Conservation (phyloP, 2,888 invertebrate genomes). For the Thereva unica region DNA sequence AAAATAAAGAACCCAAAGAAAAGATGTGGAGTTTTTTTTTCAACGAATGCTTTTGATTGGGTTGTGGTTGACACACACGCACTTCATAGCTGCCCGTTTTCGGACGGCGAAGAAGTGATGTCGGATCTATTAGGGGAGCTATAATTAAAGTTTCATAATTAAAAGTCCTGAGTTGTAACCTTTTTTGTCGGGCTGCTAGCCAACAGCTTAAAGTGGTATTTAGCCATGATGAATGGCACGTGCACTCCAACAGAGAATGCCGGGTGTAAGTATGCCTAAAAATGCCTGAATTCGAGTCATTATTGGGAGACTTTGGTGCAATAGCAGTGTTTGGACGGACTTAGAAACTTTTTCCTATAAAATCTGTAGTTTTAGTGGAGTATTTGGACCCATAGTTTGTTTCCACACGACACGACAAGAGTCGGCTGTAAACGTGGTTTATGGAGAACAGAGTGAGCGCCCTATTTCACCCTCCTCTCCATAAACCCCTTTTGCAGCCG, state of each 20-base stretch:
- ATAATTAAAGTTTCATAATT: constrained; percentile 26
- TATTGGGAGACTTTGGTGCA: too few relatives aligned
- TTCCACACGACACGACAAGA: too few relatives aligned
- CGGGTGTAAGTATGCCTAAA: not conserved
- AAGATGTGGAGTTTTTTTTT: not conserved
- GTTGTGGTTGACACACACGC: constrained; percentile 19
- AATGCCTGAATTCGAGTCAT: too few relatives aligned
- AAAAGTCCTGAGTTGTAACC: constrained; percentile 29
- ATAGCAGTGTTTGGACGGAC: too few relatives aligned
- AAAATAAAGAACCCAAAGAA: constrained; percentile 6
- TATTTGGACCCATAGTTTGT: too few relatives aligned
- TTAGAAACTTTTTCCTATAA: too few relatives aligned
- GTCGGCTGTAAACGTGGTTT: too few relatives aligned
- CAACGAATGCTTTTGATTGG: constrained; percentile 26
- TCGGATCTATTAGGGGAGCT: constrained; percentile 22
- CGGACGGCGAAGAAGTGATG: constrained; percentile 10
- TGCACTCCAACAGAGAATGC: constrained; percentile 1
- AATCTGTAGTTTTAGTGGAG: too few relatives aligned
- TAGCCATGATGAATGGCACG: constrained; percentile 17
- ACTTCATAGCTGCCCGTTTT: constrained; percentile 15
- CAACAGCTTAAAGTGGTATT: constrained; percentile 9
- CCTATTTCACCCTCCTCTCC: too few relatives aligned
- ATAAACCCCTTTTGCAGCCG: too few relatives aligned
- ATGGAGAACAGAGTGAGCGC: too few relatives aligned
- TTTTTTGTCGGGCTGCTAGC: constrained; percentile 11